Evolutionary conservation across 2,797 vertebrate species (phyloP), one percentile per base, ranked within the genome.

Genomic region (Molossus molossus): DNA sequence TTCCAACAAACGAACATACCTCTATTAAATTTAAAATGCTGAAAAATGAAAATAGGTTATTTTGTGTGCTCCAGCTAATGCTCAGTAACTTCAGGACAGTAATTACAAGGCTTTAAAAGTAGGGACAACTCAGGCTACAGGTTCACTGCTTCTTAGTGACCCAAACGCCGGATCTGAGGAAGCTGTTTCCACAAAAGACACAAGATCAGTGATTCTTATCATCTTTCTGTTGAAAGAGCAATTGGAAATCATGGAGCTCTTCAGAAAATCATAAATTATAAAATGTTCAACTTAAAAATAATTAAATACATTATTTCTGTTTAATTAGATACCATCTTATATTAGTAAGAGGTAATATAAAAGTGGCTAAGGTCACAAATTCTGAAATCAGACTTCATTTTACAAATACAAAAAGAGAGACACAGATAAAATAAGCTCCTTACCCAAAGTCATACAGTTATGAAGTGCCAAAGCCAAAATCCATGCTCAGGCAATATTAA

Each of bases 91-190:
- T 92, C 72, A 15, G 5, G 33, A 89, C 64, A 75, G 37, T 79
- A 91, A 92, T 96, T 94, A 84, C 23, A 95, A 95, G 62, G 53
- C 45, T 92, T 84, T 91, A 73, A 90, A 96, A 65, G 53, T 48
- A 91, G n/a, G 25, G 67, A 76, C 94, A 95, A 80, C 55, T 89
- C 70, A 84, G 40, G 75, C 62, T 87, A 97, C 67, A 96, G 64
- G 67, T 85, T 95, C 79, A 89, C 45, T 64, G 87, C 48, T 90
- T 87, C 86, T 94, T 70, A 87, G 23, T 62, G 70, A 95, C 83
- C 65, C 62, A 91, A 20, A 14, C 53, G 75, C 86, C 92, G 6
- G 40, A 90, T 62, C 69, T 88, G 57, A 75, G 33, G 48, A 89
- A 95, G 65, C 33, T 69, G 85, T 93, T 96, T 97, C 57, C 57